Conservation (phyloP, 2,888 invertebrate genomes). For the Tiliacea citrago region DNA sequence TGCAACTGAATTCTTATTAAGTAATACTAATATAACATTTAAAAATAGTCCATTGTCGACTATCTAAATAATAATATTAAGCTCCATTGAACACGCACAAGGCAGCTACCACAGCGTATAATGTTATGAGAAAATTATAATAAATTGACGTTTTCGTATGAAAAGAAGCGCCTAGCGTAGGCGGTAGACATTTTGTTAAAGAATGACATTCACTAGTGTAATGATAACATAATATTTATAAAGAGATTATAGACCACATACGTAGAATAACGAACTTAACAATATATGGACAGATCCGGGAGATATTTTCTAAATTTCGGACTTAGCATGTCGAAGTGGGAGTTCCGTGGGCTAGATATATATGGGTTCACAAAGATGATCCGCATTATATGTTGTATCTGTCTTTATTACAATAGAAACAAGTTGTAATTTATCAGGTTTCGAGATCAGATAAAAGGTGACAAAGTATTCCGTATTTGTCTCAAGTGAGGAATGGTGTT, state of each 20-base stretch:
- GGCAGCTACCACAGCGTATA: constrained; percentile 63
- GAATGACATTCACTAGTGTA: constrained; percentile 65
- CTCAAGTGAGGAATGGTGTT: constrained; percentile 30
- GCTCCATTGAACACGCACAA: constrained; percentile 63
- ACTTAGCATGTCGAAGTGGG: constrained; percentile 58
- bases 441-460: constrained; percentile 54
- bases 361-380: constrained; percentile 57
- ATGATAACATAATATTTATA: constrained; percentile 68
- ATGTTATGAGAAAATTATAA: constrained; percentile 82
- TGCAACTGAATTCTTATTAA: constrained; percentile 56
- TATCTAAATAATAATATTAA: constrained; percentile 55
- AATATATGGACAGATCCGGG: constrained; percentile 63
- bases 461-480: constrained; percentile 42
- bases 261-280: constrained; percentile 63
- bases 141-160: constrained; percentile 73
- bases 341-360: constrained; percentile 63
- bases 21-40: constrained; percentile 60
- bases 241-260: constrained; percentile 74
- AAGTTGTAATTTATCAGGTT: constrained; percentile 54
- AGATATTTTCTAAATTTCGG: constrained; percentile 62
- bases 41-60: constrained; percentile 53
- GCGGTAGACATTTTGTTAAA: constrained; percentile 61
- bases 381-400: constrained; percentile 46
- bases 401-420: constrained; percentile 51
- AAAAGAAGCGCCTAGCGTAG: constrained; percentile 58